A percentile compares a stretch with the other conserved stretches of the same genome.
These are phyloP conservation scores for Mus pahari DNA, from an alignment of 2,113 vertebrate species.

Conservation along the genomic window DNA sequence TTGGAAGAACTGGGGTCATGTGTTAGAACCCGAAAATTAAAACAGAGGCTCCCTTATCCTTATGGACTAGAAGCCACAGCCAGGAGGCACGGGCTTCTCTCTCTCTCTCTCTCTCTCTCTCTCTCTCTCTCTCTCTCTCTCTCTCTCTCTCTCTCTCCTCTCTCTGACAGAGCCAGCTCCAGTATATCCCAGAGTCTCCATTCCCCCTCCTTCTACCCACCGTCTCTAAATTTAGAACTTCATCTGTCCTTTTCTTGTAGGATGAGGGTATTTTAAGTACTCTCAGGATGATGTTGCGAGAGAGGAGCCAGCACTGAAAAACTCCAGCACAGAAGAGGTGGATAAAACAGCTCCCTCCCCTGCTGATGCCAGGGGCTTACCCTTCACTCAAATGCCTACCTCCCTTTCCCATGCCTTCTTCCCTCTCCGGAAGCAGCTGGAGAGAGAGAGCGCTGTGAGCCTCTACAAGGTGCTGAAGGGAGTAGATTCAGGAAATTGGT, in stretches of 20 bases:
- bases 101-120: too few relatives aligned
- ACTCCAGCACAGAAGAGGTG: background rate
- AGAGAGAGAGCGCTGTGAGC: background rate
- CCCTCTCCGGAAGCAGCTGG: background rate
- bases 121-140: too few relatives aligned
- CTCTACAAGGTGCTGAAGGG: background rate
- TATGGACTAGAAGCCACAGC: background rate
- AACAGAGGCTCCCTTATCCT: background rate
- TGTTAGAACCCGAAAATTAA: background rate
- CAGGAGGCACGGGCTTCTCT: background rate
- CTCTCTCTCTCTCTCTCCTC: background rate
- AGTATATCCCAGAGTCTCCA: background rate
- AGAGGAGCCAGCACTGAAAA: background rate
- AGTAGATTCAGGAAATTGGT: background rate
- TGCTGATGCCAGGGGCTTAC: background rate
- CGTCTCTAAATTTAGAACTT: conserved; percentile 67
- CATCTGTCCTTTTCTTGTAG: conserved; percentile 71
- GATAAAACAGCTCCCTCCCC: background rate
- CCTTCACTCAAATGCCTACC: background rate
- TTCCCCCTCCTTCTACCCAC: background rate
- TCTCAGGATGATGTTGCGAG: background rate
- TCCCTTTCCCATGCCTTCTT: background rate
- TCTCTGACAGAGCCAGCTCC: background rate
- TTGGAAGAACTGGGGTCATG: background rate
- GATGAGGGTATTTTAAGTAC: conserved; percentile 69